These are phyloP conservation scores for Delichon dasypus DNA, from an alignment of 2,797 vertebrate genomes.

Conservation along the genomic window DNA sequence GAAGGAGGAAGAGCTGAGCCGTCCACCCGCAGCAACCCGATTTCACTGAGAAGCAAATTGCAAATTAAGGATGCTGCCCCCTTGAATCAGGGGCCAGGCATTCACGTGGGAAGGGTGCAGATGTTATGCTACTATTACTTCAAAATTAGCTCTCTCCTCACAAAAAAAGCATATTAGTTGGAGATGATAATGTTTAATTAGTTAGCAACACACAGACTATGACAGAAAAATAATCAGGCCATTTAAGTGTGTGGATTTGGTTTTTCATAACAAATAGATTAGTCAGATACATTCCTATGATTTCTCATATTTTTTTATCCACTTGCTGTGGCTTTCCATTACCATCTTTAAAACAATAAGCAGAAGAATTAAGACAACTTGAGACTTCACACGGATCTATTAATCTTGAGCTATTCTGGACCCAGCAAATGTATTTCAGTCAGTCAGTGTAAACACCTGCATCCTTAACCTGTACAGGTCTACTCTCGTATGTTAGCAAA, in stretches of 20 bases:
- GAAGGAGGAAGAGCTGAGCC: not conserved
- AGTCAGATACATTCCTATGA: not conserved
- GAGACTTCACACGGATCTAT: not conserved
- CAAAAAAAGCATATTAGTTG: accelerated
- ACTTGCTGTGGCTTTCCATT: not conserved
- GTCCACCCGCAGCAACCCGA: accelerated
- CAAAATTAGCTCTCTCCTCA: not conserved
- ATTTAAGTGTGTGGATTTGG: not conserved
- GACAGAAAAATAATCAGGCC: not conserved
- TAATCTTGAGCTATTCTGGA: not conserved
- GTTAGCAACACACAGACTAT: not conserved
- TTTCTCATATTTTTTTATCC: not conserved
- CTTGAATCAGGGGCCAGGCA: not conserved
- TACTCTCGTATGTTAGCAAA: not conserved
- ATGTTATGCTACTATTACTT: not conserved
- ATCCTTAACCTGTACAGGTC: not conserved
- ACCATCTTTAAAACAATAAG: not conserved
- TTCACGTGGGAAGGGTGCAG: not conserved
- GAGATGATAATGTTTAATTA: not conserved
- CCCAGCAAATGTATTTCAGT: not conserved
- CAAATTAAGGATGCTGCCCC: not conserved
- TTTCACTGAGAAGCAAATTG: accelerated
- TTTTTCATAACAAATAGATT: not conserved
- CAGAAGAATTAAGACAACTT: not conserved
- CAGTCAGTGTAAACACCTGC: not conserved